A percentile compares a stretch with the other conserved stretches of the same genome.
Conservation (phyloP, 2,797 vertebrate genomes). For the Sitta carolinensis region DNA sequence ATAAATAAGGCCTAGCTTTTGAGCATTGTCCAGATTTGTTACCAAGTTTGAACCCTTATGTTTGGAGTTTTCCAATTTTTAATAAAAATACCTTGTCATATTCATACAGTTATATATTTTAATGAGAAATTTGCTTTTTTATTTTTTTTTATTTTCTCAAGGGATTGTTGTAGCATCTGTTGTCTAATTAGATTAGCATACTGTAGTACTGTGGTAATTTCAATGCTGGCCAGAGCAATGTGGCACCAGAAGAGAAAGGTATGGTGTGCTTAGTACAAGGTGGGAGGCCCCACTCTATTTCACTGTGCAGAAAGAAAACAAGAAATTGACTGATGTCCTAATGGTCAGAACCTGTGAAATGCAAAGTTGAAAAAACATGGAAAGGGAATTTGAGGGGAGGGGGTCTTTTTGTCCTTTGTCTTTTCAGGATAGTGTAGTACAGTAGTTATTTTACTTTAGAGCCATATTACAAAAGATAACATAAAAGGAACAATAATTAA, state of each 20-base stretch:
- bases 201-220: neutral
- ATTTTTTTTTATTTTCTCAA: neutral
- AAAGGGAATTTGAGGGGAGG: neutral
- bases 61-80: neutral
- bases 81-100: neutral
- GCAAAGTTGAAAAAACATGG: neutral
- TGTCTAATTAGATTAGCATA: neutral
- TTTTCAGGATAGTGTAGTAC: neutral
- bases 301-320: neutral
- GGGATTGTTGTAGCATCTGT: neutral
- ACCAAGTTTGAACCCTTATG: neutral
- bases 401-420: neutral
- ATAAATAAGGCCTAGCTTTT: neutral
- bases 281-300: neutral
- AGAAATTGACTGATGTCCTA: neutral
- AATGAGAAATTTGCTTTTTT: neutral
- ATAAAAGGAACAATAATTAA: neutral
- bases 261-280: neutral
- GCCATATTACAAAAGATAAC: neutral
- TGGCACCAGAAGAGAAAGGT: neutral
- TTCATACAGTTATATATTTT: neutral
- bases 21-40: neutral
- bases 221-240: neutral
- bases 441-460: neutral
- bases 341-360: neutral